Evolutionary conservation across 2,888 invertebrate species (phyloP).

Genomic region (Zonitis immaculata): DNA sequence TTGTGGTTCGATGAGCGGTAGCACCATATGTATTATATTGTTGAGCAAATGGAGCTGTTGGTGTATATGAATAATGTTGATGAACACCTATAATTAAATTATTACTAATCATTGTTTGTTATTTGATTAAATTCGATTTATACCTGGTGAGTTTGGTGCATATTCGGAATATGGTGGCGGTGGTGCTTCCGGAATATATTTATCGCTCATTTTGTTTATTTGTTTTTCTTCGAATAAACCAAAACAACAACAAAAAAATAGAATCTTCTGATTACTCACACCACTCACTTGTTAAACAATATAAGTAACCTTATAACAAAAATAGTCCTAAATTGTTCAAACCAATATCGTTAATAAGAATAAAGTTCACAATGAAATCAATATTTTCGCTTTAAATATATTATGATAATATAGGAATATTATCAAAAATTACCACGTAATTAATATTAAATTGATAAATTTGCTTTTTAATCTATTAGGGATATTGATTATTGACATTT

Average conservation of each 20-base stretch:
- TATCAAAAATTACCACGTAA: too few species aligned
- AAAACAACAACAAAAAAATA: not conserved
- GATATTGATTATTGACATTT: not conserved
- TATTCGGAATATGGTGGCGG: not conserved
- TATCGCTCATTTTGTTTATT: not conserved
- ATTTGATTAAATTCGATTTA: not conserved
- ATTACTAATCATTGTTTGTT: too few species aligned
- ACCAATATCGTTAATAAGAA: too few species aligned
- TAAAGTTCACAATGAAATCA: too few species aligned
- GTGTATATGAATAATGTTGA: not conserved
- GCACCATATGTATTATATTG: conserved; percentile 23
- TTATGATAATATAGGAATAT: too few species aligned
- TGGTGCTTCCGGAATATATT: not conserved
- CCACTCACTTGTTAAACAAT: too few species aligned
- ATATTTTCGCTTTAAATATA: too few species aligned
- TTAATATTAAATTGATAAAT: too few species aligned
- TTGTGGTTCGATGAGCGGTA: conserved; percentile 43
- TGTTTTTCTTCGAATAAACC: not conserved
- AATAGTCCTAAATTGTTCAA: too few species aligned
- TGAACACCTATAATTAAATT: not conserved
- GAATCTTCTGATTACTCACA: not conserved
- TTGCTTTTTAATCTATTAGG: too few species aligned
- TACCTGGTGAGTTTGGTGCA: not conserved
- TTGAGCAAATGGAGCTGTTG: not conserved
- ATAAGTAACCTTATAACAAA: too few species aligned